These are phyloP conservation scores for Campylorhamphus procurvoides DNA, from an alignment of 2,113 vertebrate species.

Conservation along the genomic window DNA sequence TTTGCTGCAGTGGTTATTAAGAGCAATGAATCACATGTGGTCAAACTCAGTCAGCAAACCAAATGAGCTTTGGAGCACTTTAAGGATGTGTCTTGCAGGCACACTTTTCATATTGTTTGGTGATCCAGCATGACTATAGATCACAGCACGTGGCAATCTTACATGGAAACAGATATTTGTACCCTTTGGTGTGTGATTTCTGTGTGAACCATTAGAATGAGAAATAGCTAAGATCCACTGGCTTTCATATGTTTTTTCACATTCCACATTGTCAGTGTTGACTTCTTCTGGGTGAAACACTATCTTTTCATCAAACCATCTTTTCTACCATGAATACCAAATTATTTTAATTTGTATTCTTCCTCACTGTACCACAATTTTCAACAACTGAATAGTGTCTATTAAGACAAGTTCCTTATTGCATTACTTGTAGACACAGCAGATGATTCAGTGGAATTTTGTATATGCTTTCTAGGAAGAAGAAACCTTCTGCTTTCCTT, in stretches of 20 bases:
- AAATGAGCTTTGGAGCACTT: background rate
- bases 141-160: background rate
- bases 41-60: background rate
- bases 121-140: background rate
- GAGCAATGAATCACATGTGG: background rate
- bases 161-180: background rate
- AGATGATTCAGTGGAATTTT: background rate
- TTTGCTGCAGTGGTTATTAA: constrained; percentile 54
- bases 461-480: background rate
- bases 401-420: background rate
- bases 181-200: background rate
- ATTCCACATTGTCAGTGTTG: background rate
- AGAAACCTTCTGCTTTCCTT: background rate
- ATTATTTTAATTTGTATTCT: background rate
- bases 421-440: background rate
- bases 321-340: background rate
- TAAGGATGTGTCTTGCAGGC: background rate
- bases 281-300: background rate
- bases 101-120: background rate
- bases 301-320: background rate
- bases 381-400: background rate
- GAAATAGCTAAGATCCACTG: background rate
- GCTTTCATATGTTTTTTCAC: background rate
- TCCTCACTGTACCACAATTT: background rate
- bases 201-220: background rate